Evolutionary conservation across 2,888 invertebrate species (phyloP), one percentile per base, ranked within the genome.

Genomic region (Dolomedes plantarius): DNA sequence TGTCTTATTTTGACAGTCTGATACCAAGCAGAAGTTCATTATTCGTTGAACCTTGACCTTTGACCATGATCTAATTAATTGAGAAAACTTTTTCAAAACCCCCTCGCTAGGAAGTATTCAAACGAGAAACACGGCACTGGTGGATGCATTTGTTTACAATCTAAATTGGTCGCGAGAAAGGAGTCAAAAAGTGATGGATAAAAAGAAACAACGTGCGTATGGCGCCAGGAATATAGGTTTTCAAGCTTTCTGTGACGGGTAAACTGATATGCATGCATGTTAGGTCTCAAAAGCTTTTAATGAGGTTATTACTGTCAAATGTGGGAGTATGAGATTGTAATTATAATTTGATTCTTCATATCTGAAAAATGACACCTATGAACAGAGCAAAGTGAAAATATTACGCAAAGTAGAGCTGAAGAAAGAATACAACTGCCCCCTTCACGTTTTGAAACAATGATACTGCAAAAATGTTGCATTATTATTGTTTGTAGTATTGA

Each of bases 221-320:
- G 56, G 56, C 56, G 56, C 56, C 56, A 56, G 56, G 23, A 23
- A 56, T n/a, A n/a, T 56, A 56, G 11, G 19, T 56, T 56, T 56
- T 23, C 56, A 19, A 23, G 56, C 23, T 56, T 46, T 56, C 7
- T 56, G 23, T 16, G 56, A 19, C 56, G 23, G 16, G 56, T 56
- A 56, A 56, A 56, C 1, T 11, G 56, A 56, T 56, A 56, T 56
- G 56, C 23, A 56, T 56, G 19, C 56, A 56, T 56, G 56, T 23
- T 56, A 56, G 56, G 23, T 16, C 23, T 79, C 79, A 72, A 76
- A 72, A 41, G 6, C 16, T 64, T 71, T 69, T 82, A 82, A 82
- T 82, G 75, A 82, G 82, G 75, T 75, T 75, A 62, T 68, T 75
- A 56, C 69, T 75, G 75, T 82, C 74, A 82, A 56, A 23, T 23